phyloP scores from a whole-genome alignment of 2,888 invertebrate species.

The Clunio marinus region DNA sequence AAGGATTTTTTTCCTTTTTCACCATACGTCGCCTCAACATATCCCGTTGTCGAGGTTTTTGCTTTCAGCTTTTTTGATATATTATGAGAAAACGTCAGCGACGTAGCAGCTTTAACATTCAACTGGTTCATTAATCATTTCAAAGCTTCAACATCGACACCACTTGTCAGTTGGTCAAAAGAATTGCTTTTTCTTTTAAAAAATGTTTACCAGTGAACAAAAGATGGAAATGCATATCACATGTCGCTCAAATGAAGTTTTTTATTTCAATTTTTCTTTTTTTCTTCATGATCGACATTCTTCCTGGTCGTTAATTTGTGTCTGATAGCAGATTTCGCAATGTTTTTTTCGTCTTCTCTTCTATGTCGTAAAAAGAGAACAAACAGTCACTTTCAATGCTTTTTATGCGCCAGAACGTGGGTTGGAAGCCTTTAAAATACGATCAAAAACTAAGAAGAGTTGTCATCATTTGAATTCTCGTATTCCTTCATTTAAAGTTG shows the following conservation, averaged over 20 bases:
- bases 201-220: background rate
- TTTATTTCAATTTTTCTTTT: background rate
- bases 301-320: slow-evolving; percentile 35
- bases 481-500: too few species aligned
- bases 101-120: background rate
- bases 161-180: background rate
- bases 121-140: slow-evolving; percentile 2
- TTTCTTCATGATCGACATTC: slow-evolving; percentile 22
- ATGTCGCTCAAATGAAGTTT: background rate
- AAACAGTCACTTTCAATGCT: background rate
- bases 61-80: background rate
- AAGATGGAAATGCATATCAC: background rate
- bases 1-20: slow-evolving; percentile 12
- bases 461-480: too few species aligned
- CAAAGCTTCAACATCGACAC: background rate
- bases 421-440: too few species aligned
- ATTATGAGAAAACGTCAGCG: background rate
- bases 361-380: slow-evolving; percentile 23
- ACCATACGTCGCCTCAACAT: background rate
- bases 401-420: background rate
- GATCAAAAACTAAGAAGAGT: too few species aligned
- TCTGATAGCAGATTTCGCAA: slow-evolving; percentile 24
- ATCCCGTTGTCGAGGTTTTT: slow-evolving; percentile 17
- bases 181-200: background rate
- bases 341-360: background rate